phyloP scores from a whole-genome alignment of 2,797 vertebrate genomes.

The Cyclopterus lumpus region DNA sequence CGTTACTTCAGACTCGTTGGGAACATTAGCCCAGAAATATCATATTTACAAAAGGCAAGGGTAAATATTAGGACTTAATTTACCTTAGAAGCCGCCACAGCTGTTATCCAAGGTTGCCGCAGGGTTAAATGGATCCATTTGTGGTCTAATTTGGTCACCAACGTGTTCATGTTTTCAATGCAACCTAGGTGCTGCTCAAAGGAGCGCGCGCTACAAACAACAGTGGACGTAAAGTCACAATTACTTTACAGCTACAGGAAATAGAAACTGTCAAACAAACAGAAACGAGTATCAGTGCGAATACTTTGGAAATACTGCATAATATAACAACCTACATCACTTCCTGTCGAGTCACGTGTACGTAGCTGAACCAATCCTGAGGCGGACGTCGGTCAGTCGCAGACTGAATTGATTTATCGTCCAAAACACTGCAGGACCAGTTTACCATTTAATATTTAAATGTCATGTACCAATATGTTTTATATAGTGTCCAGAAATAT shows the following conservation, averaged over 20 bases:
- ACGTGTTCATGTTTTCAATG: constrained; percentile 42
- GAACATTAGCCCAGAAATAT: neutral
- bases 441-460: neutral
- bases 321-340: neutral
- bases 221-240: neutral
- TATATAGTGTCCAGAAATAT: neutral
- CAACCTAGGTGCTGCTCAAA: neutral
- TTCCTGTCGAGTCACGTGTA: constrained; percentile 41
- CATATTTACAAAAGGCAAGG: too few species aligned
- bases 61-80: neutral
- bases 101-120: constrained; percentile 19
- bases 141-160: constrained; percentile 36
- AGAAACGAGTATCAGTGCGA: neutral
- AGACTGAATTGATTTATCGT: neutral
- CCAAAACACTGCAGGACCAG: neutral
- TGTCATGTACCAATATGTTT: neutral
- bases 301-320: neutral
- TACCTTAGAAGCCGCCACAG: constrained; percentile 44
- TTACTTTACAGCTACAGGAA: too few species aligned
- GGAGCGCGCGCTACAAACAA: neutral
- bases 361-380: constrained; percentile 13
- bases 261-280: neutral
- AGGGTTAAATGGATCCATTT: constrained; percentile 45
- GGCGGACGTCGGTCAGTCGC: neutral
- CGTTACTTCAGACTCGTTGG: neutral